Evolutionary conservation across 2,888 invertebrate species (phyloP), one percentile per base, ranked within the genome.

Genomic region (Allolobophora icterica): DNA sequence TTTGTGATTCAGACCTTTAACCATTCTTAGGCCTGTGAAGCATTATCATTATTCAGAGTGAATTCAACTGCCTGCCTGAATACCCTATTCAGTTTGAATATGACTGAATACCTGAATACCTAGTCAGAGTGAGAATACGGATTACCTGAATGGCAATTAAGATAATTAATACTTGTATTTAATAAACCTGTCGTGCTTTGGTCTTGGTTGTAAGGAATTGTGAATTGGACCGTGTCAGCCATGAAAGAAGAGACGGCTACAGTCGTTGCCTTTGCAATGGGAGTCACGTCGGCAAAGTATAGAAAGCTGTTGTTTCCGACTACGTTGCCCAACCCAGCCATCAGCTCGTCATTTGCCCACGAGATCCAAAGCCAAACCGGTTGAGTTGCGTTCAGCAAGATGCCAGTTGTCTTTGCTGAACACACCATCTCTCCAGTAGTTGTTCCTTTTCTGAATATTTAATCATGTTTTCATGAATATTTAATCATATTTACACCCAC

Each of bases 331-430:
- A 35, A 21, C 5, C 87, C 87, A 11, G 35, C 34, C 17, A 35
- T 38, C 6, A 87, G 30, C 1, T 3, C 24, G 35, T 38, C 87
- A 17, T 87, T 87, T 3, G 87, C 87, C 87, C 87, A 87, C 34
- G 87, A 87, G 21, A 87, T 38, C 87, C 87, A 87, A 8, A 87
- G 35, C 87, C 87, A 87, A 5, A 38, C 87, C 34, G 87, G 87
- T 38, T 87, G 34, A 30, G 35, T 38, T 19, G 35, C 87, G 87
- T 87, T 87, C 87, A 87, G 35, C 35, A 35, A 87, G 35, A 38
- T 24, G 19, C 71, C 71, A n/a, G 11, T 5, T n/a, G 71, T n/a
- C 8, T 71, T n/a, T n/a, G 52, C 15, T 0, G 3, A 0, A 58
- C 58, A 30, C 30, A 58, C n/a, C n/a, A n/a, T n/a, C n/a, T n/a